Evolutionary conservation across 1,140 invertebrate genomes (phyloP).

Genomic region (Leptinotarsa undecemlineata): DNA sequence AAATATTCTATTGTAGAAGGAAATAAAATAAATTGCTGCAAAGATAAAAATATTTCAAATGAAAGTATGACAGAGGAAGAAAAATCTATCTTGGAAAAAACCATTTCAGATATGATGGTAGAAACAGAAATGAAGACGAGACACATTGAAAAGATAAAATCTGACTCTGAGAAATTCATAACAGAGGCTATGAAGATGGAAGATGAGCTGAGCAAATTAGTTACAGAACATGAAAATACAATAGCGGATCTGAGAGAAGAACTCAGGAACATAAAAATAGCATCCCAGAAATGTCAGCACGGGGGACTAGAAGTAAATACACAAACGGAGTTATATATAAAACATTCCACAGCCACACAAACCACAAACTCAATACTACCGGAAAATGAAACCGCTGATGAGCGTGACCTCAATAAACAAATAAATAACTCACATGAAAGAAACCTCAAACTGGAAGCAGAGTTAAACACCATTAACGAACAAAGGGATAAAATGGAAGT

Average conservation of each 20-base stretch:
- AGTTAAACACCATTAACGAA: too few species aligned
- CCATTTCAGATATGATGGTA: constrained; percentile 1
- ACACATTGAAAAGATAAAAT: constrained; percentile 1
- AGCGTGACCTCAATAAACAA: too few species aligned
- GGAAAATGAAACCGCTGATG: too few species aligned
- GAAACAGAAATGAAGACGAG: not conserved
- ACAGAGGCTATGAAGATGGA: not conserved
- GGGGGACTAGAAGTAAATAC: not conserved
- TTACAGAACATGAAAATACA: constrained; percentile 2
- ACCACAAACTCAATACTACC: too few species aligned
- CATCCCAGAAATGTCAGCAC: not conserved
- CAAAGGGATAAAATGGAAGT: too few species aligned
- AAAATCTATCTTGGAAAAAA: constrained; percentile 6
- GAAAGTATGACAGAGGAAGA: not conserved
- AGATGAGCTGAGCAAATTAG: not conserved
- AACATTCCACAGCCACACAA: too few species aligned
- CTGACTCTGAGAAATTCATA: not conserved
- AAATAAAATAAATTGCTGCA: constrained; percentile 3
- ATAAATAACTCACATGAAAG: too few species aligned
- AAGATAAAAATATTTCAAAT: not conserved
- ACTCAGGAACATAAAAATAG: not conserved
- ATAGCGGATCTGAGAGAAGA: not conserved
- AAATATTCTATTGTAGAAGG: not conserved
- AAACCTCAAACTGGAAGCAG: too few species aligned
- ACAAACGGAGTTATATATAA: not conserved